phyloP scores from a whole-genome alignment of 2,888 invertebrate species.

The Drosophila macrospina region DNA sequence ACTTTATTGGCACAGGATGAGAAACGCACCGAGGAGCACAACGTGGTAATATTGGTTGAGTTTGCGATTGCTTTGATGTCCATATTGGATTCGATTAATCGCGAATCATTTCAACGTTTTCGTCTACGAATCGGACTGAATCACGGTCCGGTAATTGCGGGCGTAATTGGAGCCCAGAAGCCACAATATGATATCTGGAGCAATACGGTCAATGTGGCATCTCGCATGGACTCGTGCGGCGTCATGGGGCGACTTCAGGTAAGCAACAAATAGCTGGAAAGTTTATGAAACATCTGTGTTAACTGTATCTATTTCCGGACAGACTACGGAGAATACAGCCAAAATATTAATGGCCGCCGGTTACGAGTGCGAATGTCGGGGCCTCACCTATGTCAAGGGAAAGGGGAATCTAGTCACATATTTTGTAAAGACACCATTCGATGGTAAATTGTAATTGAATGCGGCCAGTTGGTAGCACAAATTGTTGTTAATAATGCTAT shows the following conservation, averaged over 20 bases:
- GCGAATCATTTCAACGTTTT: conserved; percentile 98
- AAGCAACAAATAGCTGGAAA: conserved; percentile 26
- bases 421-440: conserved; percentile 94
- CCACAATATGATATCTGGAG: conserved; percentile 99
- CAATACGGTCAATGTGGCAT: conserved; percentile 98
- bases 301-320: conserved; percentile 3
- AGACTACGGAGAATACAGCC: conserved; percentile 93
- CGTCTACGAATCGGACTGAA: conserved; percentile 92
- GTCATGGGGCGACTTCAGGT: conserved; percentile 94
- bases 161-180: conserved; percentile 98
- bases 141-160: conserved; percentile 92
- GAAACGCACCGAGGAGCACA: conserved; percentile 92
- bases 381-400: conserved; percentile 97
- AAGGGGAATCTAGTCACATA: conserved; percentile 96
- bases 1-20: conserved; percentile 87
- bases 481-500: conserved; percentile 54
- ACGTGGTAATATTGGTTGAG: conserved; percentile 95
- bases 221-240: conserved; percentile 98
- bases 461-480: conserved; percentile 42
- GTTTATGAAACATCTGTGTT: background rate
- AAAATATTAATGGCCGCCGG: conserved; percentile 93
- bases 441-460: conserved; percentile 86
- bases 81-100: conserved; percentile 96
- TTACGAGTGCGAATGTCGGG: conserved; percentile 95
- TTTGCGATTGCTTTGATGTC: conserved; percentile 97